These are phyloP conservation scores for Drosophila nr. fundita DNA, from an alignment of 2,888 invertebrate species.

Conservation along the genomic window DNA sequence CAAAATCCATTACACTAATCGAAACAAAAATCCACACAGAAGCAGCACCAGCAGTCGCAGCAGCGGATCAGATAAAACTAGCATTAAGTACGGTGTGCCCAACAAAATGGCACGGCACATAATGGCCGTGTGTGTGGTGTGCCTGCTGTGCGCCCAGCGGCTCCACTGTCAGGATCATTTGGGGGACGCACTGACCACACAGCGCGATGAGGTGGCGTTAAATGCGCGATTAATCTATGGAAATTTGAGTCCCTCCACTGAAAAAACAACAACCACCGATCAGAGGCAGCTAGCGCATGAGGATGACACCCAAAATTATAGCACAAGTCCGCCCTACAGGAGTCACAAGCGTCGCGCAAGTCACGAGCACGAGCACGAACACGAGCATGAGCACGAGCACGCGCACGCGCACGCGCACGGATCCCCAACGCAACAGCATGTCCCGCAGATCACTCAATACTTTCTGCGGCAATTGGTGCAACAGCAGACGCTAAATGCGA, in stretches of 20 bases:
- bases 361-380: slow-evolving; percentile 63
- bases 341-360: slow-evolving; percentile 82
- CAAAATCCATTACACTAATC: slow-evolving; percentile 16
- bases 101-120: slow-evolving; percentile 87
- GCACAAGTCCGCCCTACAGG: slow-evolving; percentile 71
- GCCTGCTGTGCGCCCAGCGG: slow-evolving; percentile 92
- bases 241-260: slow-evolving; percentile 73
- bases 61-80: slow-evolving; percentile 1
- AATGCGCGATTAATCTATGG: slow-evolving; percentile 72
- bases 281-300: slow-evolving; percentile 58
- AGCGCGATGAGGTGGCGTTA: slow-evolving; percentile 52
- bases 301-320: slow-evolving; percentile 65
- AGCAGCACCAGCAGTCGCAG: neutral
- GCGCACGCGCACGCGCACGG: slow-evolving; percentile 66
- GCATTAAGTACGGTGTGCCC: slow-evolving; percentile 7
- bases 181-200: slow-evolving; percentile 79
- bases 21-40: slow-evolving; percentile 6
- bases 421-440: slow-evolving; percentile 29
- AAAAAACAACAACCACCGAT: slow-evolving; percentile 63
- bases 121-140: slow-evolving; percentile 93
- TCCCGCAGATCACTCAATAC: slow-evolving; percentile 86
- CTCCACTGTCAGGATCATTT: slow-evolving; percentile 91
- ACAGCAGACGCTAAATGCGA: slow-evolving; percentile 86
- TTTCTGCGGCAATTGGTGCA: slow-evolving; percentile 89
- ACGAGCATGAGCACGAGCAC: slow-evolving; percentile 44